phyloP scores from a whole-genome alignment of 2,113 vertebrate genomes.

The Ageneiosus marmoratus region DNA sequence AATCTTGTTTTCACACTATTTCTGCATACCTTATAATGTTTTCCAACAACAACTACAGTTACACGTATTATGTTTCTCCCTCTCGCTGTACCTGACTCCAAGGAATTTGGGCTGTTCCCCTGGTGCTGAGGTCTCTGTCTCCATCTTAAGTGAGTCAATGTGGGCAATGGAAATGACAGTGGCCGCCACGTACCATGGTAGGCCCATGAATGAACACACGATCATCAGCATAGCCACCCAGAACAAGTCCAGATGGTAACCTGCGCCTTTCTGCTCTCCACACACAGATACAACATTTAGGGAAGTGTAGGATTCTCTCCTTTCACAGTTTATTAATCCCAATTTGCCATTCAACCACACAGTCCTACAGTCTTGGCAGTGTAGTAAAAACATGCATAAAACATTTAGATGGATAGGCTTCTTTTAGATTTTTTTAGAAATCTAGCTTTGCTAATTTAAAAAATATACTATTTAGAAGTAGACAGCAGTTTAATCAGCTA shows the following conservation, averaged over 20 bases:
- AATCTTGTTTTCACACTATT: neutral
- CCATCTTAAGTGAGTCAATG: slow-evolving; percentile 98
- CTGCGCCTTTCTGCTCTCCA: slow-evolving; percentile 89
- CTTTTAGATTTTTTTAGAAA: neutral
- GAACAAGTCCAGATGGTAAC: slow-evolving; percentile 95
- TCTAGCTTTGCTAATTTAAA: neutral
- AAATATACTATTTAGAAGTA: neutral
- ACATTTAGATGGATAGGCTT: neutral
- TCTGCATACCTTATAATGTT: neutral
- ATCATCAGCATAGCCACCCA: slow-evolving; percentile 93
- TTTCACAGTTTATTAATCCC: neutral
- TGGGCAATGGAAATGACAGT: slow-evolving; percentile 98
- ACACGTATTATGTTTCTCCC: neutral
- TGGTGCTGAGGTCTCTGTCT: slow-evolving; percentile 93
- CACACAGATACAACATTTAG: slow-evolving; percentile 19
- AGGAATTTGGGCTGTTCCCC: slow-evolving; percentile 96
- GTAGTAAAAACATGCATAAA: neutral
- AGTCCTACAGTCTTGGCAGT: neutral
- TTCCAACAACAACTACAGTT: neutral
- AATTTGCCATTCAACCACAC: neutral
- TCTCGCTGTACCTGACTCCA: slow-evolving; percentile 85
- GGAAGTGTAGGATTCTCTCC: no score
- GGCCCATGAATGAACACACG: slow-evolving; percentile 93
- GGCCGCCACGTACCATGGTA: slow-evolving; percentile 97
- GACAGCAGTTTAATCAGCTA: neutral